Evolutionary conservation across 1,140 invertebrate genomes (phyloP).

Genomic region (Onthophagus taurus): DNA sequence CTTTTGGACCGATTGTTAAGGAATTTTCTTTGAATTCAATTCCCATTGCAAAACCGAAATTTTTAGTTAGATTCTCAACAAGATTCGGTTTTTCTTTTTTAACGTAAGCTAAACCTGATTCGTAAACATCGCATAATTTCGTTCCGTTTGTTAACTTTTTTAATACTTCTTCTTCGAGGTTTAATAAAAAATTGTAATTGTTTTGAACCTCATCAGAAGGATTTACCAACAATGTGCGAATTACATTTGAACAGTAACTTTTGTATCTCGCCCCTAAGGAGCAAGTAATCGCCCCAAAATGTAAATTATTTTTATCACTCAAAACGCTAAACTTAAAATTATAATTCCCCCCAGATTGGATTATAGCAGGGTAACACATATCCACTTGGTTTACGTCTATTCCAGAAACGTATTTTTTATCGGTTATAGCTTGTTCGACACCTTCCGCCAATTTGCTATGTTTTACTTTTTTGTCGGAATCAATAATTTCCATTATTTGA

Average conservation of each 20-base stretch:
- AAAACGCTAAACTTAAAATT: slow-evolving; percentile 92
- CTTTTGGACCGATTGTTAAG: slow-evolving; percentile 86
- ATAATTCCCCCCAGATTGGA: slow-evolving; percentile 96
- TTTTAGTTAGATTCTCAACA: slow-evolving; percentile 85
- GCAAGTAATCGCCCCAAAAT: slow-evolving; percentile 95
- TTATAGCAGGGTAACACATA: slow-evolving; percentile 97
- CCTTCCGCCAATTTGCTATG: slow-evolving; percentile 93
- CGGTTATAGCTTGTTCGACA: slow-evolving; percentile 79
- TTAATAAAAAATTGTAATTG: slow-evolving; percentile 89
- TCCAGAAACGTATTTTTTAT: slow-evolving; percentile 90
- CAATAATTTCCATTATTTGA: slow-evolving; percentile 98
- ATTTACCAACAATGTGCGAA: slow-evolving; percentile 94
- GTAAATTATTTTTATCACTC: slow-evolving; percentile 88
- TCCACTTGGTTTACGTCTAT: slow-evolving; percentile 84
- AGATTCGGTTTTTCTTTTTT: slow-evolving; percentile 83
- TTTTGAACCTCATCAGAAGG: slow-evolving; percentile 73
- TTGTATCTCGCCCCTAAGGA: slow-evolving; percentile 92
- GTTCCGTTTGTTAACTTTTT: slow-evolving; percentile 73
- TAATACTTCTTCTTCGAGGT: slow-evolving; percentile 86
- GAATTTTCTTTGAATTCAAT: slow-evolving; percentile 97
- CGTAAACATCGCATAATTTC: slow-evolving; percentile 84
- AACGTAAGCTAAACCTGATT: slow-evolving; percentile 69
- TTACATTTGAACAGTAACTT: slow-evolving; percentile 97
- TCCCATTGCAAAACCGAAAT: slow-evolving; percentile 77
- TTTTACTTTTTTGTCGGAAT: slow-evolving; percentile 92